Evolutionary conservation across 2,888 invertebrate species (phyloP), one percentile per base, ranked within the genome.

Genomic region (Celastrina argiolus): DNA sequence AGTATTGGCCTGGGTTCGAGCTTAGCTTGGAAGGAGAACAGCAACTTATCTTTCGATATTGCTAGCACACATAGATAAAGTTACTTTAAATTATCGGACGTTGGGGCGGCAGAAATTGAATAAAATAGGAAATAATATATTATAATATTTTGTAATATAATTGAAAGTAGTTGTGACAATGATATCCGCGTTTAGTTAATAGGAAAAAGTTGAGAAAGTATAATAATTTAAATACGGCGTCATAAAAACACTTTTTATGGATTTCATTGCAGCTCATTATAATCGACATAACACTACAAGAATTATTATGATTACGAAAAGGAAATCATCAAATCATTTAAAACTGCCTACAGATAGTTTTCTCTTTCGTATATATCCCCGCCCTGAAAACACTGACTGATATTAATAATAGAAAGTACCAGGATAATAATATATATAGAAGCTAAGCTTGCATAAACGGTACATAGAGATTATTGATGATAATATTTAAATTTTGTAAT

Each of bases 1-100:
- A 76, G 80, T 80, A 80, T 84, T 84, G 78, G 81, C 81, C 69
- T 72, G 70, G 71, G 70, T 65, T 69, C 68, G 72, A 66, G 68
- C 71, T 71, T 68, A 69, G 70, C 69, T 70, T 61, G 39, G 7
- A 56, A 18, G 22, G 22, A 16, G 36, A 58, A 61, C 39, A 1
- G 39, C 61, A 22, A 39, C 18, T 10, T 58, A 58, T 28, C n/a
- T 58, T 61, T 39, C 36, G 39, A 39, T 26, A 22, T 26, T 61
- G 39, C 61, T 36, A 36, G 16, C 59, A 61, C 39, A 61, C 22
- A 61, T 61, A 36, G 31, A 31, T 34, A 16, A 58, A 18, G 36
- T 16, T 5, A 16, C 12, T 22, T 1, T 22, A 5, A 51, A 22
- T 12, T 51, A 51, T 51, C 51, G 51, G 51, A 51, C 4, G 22